Evolutionary conservation across 2,113 vertebrate species (phyloP).

Genomic region (Scomber japonicus): DNA sequence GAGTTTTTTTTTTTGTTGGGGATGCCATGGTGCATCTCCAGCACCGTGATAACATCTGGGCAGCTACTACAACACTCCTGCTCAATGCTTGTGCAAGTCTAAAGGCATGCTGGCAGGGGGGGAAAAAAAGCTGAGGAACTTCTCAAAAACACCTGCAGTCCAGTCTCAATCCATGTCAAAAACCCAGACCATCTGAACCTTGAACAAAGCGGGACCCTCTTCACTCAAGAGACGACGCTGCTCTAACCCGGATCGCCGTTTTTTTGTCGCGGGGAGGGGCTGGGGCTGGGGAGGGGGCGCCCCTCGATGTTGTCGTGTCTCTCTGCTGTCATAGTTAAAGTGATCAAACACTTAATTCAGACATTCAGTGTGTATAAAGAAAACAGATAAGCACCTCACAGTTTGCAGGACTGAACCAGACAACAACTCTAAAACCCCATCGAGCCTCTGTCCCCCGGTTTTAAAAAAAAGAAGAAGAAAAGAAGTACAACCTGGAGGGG

Average conservation of each 20-base stretch:
- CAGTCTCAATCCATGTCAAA: constrained; percentile 41
- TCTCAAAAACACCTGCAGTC: constrained; percentile 34
- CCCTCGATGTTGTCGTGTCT: neutral
- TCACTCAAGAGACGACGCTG: constrained; percentile 7
- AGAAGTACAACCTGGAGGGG: neutral
- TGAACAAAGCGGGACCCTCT: constrained; percentile 28
- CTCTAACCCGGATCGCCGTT: constrained; percentile 12
- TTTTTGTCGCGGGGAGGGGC: neutral
- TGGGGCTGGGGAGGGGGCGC: no score
- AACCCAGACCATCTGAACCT: constrained; percentile 35
- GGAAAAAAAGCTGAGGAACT: constrained; percentile 26
- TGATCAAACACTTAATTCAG: constrained; percentile 65
- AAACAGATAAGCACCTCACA: constrained; percentile 55
- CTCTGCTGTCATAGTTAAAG: constrained; percentile 33
- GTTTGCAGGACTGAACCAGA: constrained; percentile 48
- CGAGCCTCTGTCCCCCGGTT: constrained; percentile 32
- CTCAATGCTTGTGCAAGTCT: constrained; percentile 44
- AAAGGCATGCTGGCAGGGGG: constrained; percentile 59
- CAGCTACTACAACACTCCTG: constrained; percentile 41
- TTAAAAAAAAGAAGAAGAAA: constrained; percentile 1
- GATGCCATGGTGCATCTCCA: constrained; percentile 16
- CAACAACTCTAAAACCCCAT: constrained; percentile 1
- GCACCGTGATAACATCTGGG: neutral
- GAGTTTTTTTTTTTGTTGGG: neutral
- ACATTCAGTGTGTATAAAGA: constrained; percentile 48